Conservation (phyloP, 2,113 vertebrate species). For the Pycnonotus jocosus region DNA sequence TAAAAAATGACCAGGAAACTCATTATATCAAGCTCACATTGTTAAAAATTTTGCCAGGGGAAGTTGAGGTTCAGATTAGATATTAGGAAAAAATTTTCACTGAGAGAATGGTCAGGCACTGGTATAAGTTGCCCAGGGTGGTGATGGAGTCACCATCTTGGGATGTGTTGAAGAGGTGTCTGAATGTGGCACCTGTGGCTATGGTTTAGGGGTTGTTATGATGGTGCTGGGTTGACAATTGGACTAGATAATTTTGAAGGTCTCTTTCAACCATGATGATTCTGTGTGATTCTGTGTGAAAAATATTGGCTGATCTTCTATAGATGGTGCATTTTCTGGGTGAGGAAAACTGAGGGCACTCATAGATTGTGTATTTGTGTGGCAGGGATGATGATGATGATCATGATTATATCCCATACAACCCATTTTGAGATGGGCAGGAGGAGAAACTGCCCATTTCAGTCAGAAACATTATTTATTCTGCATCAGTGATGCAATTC, state of each 20-base stretch:
- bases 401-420: neutral
- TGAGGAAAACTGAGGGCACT: neutral
- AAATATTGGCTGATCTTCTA: neutral
- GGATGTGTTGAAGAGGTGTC: accelerated
- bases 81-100: neutral
- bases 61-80: neutral
- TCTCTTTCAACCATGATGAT: neutral
- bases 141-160: neutral
- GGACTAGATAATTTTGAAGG: neutral
- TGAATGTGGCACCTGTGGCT: neutral
- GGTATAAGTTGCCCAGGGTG: neutral
- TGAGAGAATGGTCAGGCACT: neutral
- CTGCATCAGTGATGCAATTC: neutral
- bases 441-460: neutral
- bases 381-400: neutral
- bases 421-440: neutral
- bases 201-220: neutral
- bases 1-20: neutral
- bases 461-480: neutral
- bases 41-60: neutral
- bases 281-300: neutral
- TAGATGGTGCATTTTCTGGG: neutral
- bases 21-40: neutral
- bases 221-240: neutral
- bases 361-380: neutral